Base-by-base conservation (phyloP, 2,113 vertebrate genomes). In the Hucho hucho region DNA sequence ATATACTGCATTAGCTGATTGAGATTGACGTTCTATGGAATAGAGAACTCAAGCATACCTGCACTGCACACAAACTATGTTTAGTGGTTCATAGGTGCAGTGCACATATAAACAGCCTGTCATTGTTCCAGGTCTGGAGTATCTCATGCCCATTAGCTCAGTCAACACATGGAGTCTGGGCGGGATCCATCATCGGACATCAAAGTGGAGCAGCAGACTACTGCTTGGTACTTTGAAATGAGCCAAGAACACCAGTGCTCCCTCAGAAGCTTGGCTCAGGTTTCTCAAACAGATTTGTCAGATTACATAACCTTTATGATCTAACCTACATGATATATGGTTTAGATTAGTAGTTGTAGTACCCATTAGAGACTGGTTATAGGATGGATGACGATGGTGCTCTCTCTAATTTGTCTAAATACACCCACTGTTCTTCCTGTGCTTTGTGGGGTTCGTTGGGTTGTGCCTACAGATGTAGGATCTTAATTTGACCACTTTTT, bases 81-180 rank as follows among this genome's bases (percentile, higher is more conserved):
- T 25, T 64, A 22, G 61, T 64, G 9, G 61, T 12, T 43, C 37
- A 43, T 43, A 2, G 2, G 37, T 43, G 56, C 56, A 16, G 56
- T 59, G 56, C n/a, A 20, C 16, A 59, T n/a, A n/a, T n/a, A 59
- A 16, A 59, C 56, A 59, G 18, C 20, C 59, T 24, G 65, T 43
- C 26, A 43, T 29, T 11, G 6, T 65, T 72, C 56, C 22, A 58
- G 61, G 12, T 67, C 46, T 61, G 29, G 26, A 72, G 32, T 28
- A 25, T 65, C 47, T 61, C 71, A 12, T 53, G 26, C 56, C 61
- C 53, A 26, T 63, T 76, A 24, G 63, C 46, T 49, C 68, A 56
- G 69, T 46, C 18, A 26, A 73, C 32, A 9, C 6, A 32, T 24
- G 24, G 13, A 28, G 69, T n/a, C 4, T 20, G 49, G n/a, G 24